Percentiles rank a stretch among this genome's conserved stretches.
Evolutionary conservation across 2,797 vertebrate species (phyloP).

Genomic region (Martes flavigula): DNA sequence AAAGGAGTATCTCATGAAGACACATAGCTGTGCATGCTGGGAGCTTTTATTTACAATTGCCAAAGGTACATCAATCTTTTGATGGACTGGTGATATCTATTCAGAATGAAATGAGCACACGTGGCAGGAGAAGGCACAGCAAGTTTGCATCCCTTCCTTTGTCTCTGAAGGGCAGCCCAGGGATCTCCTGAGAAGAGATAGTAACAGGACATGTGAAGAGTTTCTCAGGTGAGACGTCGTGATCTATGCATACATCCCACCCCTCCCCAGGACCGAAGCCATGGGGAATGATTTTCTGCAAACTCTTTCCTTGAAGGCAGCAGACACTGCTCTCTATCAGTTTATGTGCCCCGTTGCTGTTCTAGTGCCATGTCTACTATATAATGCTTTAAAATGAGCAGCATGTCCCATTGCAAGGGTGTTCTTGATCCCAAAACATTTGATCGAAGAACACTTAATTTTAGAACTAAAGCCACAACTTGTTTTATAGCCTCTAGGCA

Average conservation of each 20-base stretch:
- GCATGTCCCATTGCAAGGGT: neutral
- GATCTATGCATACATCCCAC: too few species aligned
- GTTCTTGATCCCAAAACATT: slow-evolving; percentile 24
- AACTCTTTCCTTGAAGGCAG: neutral
- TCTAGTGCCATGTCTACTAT: neutral
- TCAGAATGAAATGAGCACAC: neutral
- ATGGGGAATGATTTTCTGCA: neutral
- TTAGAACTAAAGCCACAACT: neutral
- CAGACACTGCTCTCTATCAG: neutral
- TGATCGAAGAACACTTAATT: slow-evolving; percentile 26
- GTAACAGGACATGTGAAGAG: too few species aligned
- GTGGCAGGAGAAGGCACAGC: neutral
- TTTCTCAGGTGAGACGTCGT: neutral
- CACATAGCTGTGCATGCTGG: neutral
- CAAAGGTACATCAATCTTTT: neutral
- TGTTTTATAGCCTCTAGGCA: neutral
- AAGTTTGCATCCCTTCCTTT: neutral
- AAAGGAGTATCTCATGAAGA: neutral
- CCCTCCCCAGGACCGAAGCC: neutral
- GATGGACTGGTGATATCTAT: neutral
- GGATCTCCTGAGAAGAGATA: neutral
- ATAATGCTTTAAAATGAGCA: neutral
- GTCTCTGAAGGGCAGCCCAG: neutral
- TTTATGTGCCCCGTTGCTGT: neutral
- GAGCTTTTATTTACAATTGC: neutral